phyloP scores from a whole-genome alignment of 2,888 invertebrate species.

The Rhaphigaster nebulosa region DNA sequence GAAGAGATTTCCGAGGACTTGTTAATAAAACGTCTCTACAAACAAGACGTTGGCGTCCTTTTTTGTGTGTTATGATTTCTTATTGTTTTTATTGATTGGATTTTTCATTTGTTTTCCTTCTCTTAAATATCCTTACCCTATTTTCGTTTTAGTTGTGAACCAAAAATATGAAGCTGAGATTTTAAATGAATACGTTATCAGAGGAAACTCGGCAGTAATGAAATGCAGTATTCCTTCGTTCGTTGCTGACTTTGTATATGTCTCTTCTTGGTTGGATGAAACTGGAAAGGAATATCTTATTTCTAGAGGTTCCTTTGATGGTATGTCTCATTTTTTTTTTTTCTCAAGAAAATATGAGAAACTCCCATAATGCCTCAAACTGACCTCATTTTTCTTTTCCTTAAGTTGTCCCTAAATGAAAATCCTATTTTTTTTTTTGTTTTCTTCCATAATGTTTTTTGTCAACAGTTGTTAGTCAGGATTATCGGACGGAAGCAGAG shows the following conservation, averaged over 20 bases:
- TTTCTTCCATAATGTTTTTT: neutral
- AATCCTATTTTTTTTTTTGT: neutral
- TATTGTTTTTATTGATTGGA: neutral
- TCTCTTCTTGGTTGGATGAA: conserved; percentile 76
- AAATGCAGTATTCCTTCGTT: conserved; percentile 83
- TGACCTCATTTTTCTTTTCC: neutral
- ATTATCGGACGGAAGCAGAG: conserved; percentile 89
- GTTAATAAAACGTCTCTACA: neutral
- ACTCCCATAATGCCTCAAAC: neutral
- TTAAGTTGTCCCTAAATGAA: neutral
- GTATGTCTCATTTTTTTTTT: neutral
- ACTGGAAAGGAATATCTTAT: conserved; percentile 69
- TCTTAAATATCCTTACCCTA: neutral
- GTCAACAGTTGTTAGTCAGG: conserved; percentile 83
- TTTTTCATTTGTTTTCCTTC: neutral
- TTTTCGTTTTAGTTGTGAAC: conserved; percentile 75
- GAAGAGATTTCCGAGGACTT: neutral
- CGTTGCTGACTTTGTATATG: conserved; percentile 80
- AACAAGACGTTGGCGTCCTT: neutral
- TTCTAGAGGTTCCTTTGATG: conserved; percentile 23
- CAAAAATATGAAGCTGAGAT: conserved; percentile 81
- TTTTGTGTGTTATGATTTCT: neutral
- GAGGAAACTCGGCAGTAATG: conserved; percentile 79
- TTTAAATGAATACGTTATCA: conserved; percentile 80
- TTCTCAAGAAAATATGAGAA: neutral